Evolutionary conservation across 2,888 invertebrate genomes (phyloP), one percentile per base, ranked within the genome.

Genomic region (Sericinus montela): DNA sequence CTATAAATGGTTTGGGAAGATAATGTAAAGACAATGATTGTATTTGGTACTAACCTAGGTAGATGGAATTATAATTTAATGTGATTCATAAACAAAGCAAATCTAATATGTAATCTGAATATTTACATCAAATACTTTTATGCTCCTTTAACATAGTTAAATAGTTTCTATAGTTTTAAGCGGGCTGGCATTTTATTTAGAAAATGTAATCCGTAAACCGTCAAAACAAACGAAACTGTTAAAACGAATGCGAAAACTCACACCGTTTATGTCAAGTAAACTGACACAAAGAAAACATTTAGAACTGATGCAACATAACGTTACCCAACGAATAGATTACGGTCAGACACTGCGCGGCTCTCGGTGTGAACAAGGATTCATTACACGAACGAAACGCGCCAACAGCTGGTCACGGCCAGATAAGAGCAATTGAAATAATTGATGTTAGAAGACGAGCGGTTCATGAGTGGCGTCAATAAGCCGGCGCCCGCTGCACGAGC

Each of bases 371-470:
- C 42, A 15, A 42, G 42, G 41, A 34, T 41, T 39, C 44, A 56
- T 57, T 57, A 48, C 56, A 62, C 51, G 58, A 63, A 62, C 59
- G 56, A 65, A 69, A 62, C 60, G 67, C 57, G 59, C 55, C 58
- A 61, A 65, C 67, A 67, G 61, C 61, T 60, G 63, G 60, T 62
- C 67, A 69, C 60, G 52, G 54, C 53, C 59, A 67, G 67, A 73
- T 72, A 75, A 72, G 60, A 68, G 65, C 61, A 72, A 75, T 75
- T 71, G 61, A 65, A 66, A 64, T 77, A 76, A 80, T 76, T 75
- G 70, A 69, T 65, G 69, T 60, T 60, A 59, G 65, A 69, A 63
- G 60, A 58, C 66, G 60, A 60, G 51, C 56, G 51, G 66, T 56
- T 50, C 61, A 66, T 73, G 68, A 67, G 45, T 52, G 49, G 29